These are phyloP conservation scores for Eristalis tenax DNA, from an alignment of 2,888 invertebrate species.

Conservation along the genomic window DNA sequence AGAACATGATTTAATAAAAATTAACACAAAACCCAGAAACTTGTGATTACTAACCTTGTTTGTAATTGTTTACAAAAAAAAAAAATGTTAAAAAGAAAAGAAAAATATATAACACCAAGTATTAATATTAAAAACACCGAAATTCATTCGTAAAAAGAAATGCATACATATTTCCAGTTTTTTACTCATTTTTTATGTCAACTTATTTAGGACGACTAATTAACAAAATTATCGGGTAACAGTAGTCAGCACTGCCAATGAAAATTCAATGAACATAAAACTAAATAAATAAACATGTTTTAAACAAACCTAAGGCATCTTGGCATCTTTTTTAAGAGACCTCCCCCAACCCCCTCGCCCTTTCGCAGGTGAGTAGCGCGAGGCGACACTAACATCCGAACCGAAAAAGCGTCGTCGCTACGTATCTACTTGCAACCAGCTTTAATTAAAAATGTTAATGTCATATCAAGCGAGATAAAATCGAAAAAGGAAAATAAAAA, in stretches of 20 bases:
- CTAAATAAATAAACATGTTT: slow-evolving; percentile 51
- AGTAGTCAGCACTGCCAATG: slow-evolving; percentile 59
- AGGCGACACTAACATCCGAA: background rate
- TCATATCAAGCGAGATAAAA: background rate
- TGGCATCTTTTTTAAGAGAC: slow-evolving; percentile 12
- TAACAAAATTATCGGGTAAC: slow-evolving; percentile 45
- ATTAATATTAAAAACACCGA: slow-evolving; percentile 25
- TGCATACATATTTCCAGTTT: slow-evolving; percentile 19
- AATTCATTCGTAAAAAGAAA: slow-evolving; percentile 22
- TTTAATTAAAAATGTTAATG: slow-evolving; percentile 6
- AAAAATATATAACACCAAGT: slow-evolving; percentile 35
- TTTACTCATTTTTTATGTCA: slow-evolving; percentile 38
- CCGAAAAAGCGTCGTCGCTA: background rate
- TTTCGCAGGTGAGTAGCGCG: slow-evolving; percentile 7
- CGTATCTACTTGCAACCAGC: background rate
- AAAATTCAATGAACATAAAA: slow-evolving; percentile 37
- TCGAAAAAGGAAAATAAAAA: slow-evolving; percentile 2
- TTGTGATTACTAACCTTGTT: slow-evolving; percentile 18
- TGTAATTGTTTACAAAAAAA: slow-evolving; percentile 13
- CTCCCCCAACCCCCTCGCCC: background rate
- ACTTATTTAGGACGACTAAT: slow-evolving; percentile 39
- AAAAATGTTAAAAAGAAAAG: background rate
- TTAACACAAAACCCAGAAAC: background rate
- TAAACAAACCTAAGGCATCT: slow-evolving; percentile 20
- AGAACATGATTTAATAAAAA: slow-evolving; percentile 6